A percentile compares a stretch with the other conserved stretches of the same genome.
phyloP scores from a whole-genome alignment of 2,797 vertebrate species.

The Adrianichthys oophorus region DNA sequence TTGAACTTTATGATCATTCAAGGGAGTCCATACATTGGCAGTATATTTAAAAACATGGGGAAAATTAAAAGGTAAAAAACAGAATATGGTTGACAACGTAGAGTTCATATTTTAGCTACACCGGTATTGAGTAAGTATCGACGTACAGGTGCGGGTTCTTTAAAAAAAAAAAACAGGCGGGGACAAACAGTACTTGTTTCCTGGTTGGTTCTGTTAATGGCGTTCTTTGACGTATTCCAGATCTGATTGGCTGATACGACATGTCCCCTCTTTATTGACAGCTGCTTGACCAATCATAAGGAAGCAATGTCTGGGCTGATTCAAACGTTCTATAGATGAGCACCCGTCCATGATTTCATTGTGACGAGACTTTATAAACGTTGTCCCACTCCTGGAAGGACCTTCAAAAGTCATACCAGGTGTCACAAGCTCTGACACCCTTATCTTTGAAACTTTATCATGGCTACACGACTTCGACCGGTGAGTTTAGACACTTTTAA shows the following conservation, averaged over 20 bases:
- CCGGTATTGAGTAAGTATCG: too few species aligned
- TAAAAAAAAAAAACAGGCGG: neutral
- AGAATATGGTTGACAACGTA: too few species aligned
- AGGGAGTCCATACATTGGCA: too few species aligned
- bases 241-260: constrained; percentile 53
- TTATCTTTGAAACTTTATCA: constrained; percentile 36
- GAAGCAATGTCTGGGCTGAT: constrained; percentile 62
- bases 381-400: neutral
- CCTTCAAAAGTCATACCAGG: neutral
- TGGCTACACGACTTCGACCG: constrained; percentile 79
- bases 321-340: neutral
- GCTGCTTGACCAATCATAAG: constrained; percentile 60
- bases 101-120: too few species aligned
- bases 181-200: accelerated
- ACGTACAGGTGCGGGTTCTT: constrained; percentile 19
- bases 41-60: too few species aligned
- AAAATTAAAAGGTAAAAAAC: too few species aligned
- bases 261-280: constrained; percentile 1
- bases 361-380: neutral
- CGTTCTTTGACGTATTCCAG: constrained; percentile 68
- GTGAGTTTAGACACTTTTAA: constrained; percentile 69
- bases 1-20: too few species aligned
- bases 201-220: constrained; percentile 65
- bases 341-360: neutral
- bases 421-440: neutral